Percentiles rank a stretch among this genome's conserved stretches.
These are phyloP conservation scores for Mus caroli DNA, from an alignment of 2,797 vertebrate genomes.

Conservation along the genomic window DNA sequence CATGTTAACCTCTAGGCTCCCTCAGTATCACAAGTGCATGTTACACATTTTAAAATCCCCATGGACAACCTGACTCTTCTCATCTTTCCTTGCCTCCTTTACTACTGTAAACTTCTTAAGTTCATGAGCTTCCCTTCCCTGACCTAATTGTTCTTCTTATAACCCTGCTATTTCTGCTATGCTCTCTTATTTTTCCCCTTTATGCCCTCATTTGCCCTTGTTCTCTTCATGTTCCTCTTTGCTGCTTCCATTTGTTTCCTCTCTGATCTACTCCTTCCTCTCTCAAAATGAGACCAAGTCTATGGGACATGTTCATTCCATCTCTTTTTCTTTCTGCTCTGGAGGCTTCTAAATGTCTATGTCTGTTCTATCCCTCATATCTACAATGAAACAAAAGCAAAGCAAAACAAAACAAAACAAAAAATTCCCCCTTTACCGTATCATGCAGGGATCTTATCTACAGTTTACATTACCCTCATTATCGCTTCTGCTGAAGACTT, in stretches of 20 bases:
- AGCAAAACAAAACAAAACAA: too few species aligned
- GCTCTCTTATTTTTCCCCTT: neutral
- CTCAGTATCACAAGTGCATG: neutral
- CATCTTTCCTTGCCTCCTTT: neutral
- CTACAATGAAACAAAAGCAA: neutral
- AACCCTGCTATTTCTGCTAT: neutral
- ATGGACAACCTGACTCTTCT: neutral
- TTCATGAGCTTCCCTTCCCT: too few species aligned
- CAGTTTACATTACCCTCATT: too few species aligned
- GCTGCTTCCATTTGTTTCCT: too few species aligned
- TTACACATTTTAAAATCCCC: neutral
- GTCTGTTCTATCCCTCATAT: too few species aligned
- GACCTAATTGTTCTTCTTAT: neutral
- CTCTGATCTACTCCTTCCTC: too few species aligned
- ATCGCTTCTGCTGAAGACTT: too few species aligned
- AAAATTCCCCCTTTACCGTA: neutral
- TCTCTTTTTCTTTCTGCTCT: neutral
- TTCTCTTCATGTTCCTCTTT: neutral
- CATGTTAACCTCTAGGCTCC: neutral
- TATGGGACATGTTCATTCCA: neutral
- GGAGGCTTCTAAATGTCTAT: neutral
- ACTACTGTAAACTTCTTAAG: neutral
- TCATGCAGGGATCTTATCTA: too few species aligned
- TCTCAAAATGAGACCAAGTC: too few species aligned
- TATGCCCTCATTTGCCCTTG: neutral